Percentiles rank a stretch among this genome's conserved stretches.
These are phyloP conservation scores for Meteorus colon DNA, from an alignment of 2,888 invertebrate genomes.

Conservation along the genomic window DNA sequence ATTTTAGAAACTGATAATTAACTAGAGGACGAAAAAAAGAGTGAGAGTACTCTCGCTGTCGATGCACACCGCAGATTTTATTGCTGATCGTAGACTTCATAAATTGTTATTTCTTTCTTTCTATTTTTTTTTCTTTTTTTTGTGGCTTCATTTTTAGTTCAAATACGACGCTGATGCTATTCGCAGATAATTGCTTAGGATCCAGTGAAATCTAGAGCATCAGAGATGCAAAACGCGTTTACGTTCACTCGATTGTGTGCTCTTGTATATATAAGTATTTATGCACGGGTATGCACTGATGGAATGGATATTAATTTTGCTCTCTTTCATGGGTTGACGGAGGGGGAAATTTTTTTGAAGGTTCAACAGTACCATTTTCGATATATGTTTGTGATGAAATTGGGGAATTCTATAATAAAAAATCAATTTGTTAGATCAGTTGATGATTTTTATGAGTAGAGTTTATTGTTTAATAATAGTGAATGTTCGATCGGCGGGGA, in stretches of 20 bases:
- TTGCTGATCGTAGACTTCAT: neutral
- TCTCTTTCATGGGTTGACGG: too few relatives aligned
- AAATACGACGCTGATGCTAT: neutral
- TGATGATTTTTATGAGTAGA: too few relatives aligned
- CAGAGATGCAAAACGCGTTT: constrained; percentile 18
- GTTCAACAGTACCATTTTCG: too few relatives aligned
- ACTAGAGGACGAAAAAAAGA: neutral
- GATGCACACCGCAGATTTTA: constrained; percentile 5
- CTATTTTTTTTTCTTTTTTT: neutral
- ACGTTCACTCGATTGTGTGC: neutral
- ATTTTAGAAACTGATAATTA: neutral
- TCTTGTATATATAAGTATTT: neutral
- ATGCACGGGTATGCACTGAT: too few relatives aligned
- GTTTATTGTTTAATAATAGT: too few relatives aligned
- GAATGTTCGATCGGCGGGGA: too few relatives aligned
- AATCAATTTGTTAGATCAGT: too few relatives aligned
- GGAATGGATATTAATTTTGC: too few relatives aligned
- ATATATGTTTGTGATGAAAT: too few relatives aligned
- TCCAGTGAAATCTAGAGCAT: constrained; percentile 26
- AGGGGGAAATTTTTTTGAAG: too few relatives aligned
- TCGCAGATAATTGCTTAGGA: neutral
- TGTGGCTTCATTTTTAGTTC: neutral
- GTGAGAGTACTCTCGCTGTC: constrained; percentile 13
- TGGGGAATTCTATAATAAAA: too few relatives aligned
- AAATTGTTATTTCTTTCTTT: neutral